A percentile compares a stretch with the other conserved stretches of the same genome.
phyloP scores from a whole-genome alignment of 2,888 invertebrate species.

The Panzeria rudis region DNA sequence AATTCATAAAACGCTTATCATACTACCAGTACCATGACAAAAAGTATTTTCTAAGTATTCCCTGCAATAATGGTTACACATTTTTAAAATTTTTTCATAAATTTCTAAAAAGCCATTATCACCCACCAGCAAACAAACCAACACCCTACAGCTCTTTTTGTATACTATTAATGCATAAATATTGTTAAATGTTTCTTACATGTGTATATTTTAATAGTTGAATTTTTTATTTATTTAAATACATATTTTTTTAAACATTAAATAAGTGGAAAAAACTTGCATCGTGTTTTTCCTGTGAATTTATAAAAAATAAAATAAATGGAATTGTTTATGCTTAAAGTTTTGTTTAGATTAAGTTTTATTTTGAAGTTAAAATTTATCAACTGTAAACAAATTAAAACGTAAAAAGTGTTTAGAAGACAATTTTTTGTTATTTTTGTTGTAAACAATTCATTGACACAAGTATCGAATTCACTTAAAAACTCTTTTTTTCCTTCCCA shows the following conservation, averaged over 20 bases:
- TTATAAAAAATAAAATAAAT: background rate
- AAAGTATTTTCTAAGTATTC: conserved; percentile 54
- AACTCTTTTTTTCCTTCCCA: conserved; percentile 47
- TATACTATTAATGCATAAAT: conserved; percentile 46
- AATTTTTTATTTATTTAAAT: conserved; percentile 8
- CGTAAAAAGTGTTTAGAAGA: conserved; percentile 43
- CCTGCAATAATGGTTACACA: conserved; percentile 51
- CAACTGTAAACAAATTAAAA: conserved; percentile 28
- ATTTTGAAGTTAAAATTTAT: conserved; percentile 20
- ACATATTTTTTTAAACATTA: too few species aligned
- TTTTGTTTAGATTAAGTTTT: conserved; percentile 32
- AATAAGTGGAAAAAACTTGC: background rate
- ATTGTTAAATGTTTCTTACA: conserved; percentile 37
- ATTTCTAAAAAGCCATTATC: conserved; percentile 48
- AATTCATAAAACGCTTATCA: conserved; percentile 61
- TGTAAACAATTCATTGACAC: conserved; percentile 65
- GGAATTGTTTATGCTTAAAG: background rate
- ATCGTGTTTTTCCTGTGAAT: conserved; percentile 3
- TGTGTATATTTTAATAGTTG: conserved; percentile 16
- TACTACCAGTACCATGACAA: conserved; percentile 45
- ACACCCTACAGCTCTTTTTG: background rate
- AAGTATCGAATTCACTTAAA: conserved; percentile 71
- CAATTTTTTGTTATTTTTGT: conserved; percentile 30
- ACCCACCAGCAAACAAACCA: background rate
- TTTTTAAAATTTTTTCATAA: conserved; percentile 47